Evolutionary conservation across 2,888 invertebrate species (phyloP), one percentile per base, ranked within the genome.

Genomic region (Chymomyza procnemis): DNA sequence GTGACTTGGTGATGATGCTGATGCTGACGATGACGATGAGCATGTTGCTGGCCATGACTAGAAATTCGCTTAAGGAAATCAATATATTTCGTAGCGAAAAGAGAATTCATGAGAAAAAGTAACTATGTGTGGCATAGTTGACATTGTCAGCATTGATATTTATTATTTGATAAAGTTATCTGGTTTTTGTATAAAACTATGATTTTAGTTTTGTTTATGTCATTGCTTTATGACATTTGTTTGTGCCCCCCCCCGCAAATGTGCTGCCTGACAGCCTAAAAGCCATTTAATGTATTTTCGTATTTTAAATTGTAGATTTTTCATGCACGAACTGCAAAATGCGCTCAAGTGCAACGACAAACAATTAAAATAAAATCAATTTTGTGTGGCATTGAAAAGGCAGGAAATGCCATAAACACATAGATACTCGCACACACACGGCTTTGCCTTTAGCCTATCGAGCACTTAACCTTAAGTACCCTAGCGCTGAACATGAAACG

Each of bases 341-440:
- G 78, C 73, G 64, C 60, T 80, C 79, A 61, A 80, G 72, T 78
- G 78, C 73, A 80, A 68, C 80, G 76, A 74, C 50, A 78, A 79
- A 73, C 76, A 79, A 80, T 80, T 80, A 79, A 79, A 78, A 61
- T 61, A 58, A 74, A 80, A 80, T 74, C 75, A 78, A 75, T 76
- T 74, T 75, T 74, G 70, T 71, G 69, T 69, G 48, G 59, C 65
- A 64, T 67, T 19, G 52, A 22, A 34, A 64, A 41, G 12, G 75
- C 75, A 71, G 77, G 73, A 78, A 77, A 75, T 75, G 73, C 67
- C 66, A 55, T 47, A 21, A 55, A 57, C 30, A 30, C 57, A 41
- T 41, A 57, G 48, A 59, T 26, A 18, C n/a, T 57, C 50, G 46
- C 47, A 12, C 22, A 50, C 48, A 41, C 48, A 64, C 50, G 69